These are phyloP conservation scores for Onychostoma macrolepis DNA, from an alignment of 2,113 vertebrate genomes.

Conservation along the genomic window DNA sequence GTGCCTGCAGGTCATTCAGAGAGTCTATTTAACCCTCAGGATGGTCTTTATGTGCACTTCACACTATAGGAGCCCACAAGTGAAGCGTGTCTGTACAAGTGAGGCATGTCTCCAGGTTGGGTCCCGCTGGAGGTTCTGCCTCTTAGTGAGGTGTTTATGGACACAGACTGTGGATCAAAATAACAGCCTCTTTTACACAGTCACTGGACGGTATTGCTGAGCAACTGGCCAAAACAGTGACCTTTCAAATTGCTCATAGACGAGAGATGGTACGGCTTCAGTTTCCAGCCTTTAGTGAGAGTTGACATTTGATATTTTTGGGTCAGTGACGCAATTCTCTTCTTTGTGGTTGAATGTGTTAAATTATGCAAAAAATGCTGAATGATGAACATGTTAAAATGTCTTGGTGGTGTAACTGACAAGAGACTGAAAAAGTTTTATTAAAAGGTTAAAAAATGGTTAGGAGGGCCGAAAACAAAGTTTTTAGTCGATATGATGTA, in stretches of 20 bases:
- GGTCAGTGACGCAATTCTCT: background rate
- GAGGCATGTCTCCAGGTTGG: slow-evolving; percentile 29
- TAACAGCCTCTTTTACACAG: slow-evolving; percentile 10
- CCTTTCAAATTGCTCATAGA: slow-evolving; percentile 35
- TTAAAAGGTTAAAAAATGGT: background rate
- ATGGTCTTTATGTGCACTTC: slow-evolving; percentile 42
- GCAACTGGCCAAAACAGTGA: slow-evolving; percentile 46
- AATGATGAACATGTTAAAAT: background rate
- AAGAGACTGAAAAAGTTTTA: background rate
- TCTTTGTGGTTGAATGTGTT: background rate
- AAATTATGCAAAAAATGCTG: background rate
- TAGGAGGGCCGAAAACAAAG: background rate
- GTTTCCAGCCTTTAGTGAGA: slow-evolving; percentile 29
- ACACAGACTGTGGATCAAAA: slow-evolving; percentile 45
- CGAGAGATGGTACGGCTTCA: slow-evolving; percentile 1
- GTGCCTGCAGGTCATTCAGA: slow-evolving; percentile 47
- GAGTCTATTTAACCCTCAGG: slow-evolving; percentile 45
- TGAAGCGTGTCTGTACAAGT: slow-evolving; percentile 47
- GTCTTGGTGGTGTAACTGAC: background rate
- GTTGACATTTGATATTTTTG: background rate
- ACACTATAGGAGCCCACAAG: slow-evolving; percentile 45
- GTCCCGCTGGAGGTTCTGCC: slow-evolving; percentile 32
- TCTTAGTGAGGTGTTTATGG: slow-evolving; percentile 37
- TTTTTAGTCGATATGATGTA: background rate
- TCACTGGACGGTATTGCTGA: slow-evolving; percentile 40